These are phyloP conservation scores for Chloroceryle aenea DNA, from an alignment of 2,113 vertebrate species.

Conservation along the genomic window DNA sequence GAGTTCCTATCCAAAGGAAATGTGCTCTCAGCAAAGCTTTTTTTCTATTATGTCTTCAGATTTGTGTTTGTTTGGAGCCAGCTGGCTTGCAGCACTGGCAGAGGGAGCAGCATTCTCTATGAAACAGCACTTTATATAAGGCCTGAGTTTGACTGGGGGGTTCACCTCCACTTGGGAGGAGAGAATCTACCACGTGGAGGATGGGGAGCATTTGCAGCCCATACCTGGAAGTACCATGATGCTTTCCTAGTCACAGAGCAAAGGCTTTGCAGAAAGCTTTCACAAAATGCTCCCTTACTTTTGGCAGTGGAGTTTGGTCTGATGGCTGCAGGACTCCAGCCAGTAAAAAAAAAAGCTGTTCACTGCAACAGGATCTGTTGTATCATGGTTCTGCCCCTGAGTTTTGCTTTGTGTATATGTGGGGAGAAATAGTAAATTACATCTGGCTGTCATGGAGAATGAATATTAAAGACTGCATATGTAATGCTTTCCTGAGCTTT, in stretches of 20 bases:
- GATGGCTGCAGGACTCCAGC: not conserved
- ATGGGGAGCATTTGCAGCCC: not conserved
- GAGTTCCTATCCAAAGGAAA: not conserved
- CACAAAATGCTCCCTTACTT: not conserved
- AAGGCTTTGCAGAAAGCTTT: not conserved
- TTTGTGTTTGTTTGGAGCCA: not conserved
- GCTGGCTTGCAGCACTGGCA: constrained; percentile 5
- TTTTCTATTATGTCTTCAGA: not conserved
- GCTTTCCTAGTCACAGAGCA: not conserved
- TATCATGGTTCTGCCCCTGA: not conserved
- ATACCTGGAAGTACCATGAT: not conserved
- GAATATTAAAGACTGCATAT: not conserved
- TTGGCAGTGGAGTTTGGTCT: not conserved
- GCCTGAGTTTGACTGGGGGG: not conserved
- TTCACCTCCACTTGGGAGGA: not conserved
- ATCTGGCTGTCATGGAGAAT: not conserved
- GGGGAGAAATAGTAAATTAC: not conserved
- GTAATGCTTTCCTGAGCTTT: not conserved
- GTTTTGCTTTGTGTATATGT: not conserved
- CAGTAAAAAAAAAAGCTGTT: not conserved
- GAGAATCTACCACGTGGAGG: not conserved
- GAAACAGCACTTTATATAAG: not conserved
- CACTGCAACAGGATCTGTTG: not conserved
- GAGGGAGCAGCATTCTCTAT: not conserved
- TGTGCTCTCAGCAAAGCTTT: not conserved